Base-by-base conservation (phyloP, 1,140 invertebrate species). In the Drosophila neocordata region DNA sequence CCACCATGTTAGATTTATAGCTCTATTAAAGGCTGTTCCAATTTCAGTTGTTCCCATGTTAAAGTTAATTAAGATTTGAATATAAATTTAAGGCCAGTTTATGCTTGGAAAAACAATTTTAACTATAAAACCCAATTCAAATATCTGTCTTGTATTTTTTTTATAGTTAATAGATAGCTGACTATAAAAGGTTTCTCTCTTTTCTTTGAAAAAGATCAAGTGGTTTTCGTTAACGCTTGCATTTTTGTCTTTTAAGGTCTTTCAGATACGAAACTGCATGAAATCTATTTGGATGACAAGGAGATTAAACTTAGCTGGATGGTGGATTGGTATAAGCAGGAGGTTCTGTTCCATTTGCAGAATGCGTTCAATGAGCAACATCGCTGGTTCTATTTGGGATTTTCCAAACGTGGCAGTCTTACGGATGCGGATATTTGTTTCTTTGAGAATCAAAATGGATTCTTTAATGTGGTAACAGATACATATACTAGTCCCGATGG, bases 361-460 rank as follows among this genome's bases (percentile, higher is more conserved):
- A 91, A 92, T 20, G 91, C 91, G 0, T 91, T 92, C 69, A 91
- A 85, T 44, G 88, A 89, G 68, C 79, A 92, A 52, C 87, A 91
- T 66, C 92, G 92, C 18, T 98, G 96, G 96, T 95, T 98, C 72
- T 96, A 96, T 2, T 83, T 98, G 56, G 98, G 98, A 34, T 99
- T 99, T 92, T 99, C 98, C 0, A 95, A 98, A 88, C 95, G 97
- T 73, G 98, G 98, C 4, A 93, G 95, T 38, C 63, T 94, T 0
- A 93, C 93, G 27, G 94, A 95, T 41, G 96, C 97, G 1, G 98
- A 99, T 93, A 95, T 97, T 67, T 98, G 97, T 79, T 91, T 99
- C 9, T 93, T 97, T 96, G 93, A 92, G 71, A 89, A 90, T 44
- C 88, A 91, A 64, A 90, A 92, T 52, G 85, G 90, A 0, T 89